Conservation (phyloP, 1,140 invertebrate genomes). For the Thalassaphorura encarpata region DNA sequence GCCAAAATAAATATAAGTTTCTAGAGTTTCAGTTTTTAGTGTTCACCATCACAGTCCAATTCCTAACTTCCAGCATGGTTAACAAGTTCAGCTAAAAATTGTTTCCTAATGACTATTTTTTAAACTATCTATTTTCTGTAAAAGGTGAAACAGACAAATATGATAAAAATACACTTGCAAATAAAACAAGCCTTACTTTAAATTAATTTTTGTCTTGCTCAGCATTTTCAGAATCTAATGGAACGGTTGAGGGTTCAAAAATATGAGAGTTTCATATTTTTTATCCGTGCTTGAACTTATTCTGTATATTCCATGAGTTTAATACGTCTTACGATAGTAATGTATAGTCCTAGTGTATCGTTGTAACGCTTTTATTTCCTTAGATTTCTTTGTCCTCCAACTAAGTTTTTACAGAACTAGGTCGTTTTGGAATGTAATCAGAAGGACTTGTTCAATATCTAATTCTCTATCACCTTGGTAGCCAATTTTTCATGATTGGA, state of each 20-base stretch:
- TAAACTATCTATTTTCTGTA: background rate
- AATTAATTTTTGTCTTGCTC: conserved; percentile 66
- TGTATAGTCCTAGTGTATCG: conserved; percentile 10
- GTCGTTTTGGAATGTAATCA: conserved; percentile 68
- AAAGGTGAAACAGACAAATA: too few relatives aligned
- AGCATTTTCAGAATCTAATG: conserved; percentile 50
- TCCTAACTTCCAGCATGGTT: conserved; percentile 62
- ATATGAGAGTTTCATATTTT: conserved; percentile 61
- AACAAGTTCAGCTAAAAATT: conserved; percentile 56
- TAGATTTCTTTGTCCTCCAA: conserved; percentile 59
- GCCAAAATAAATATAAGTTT: conserved; percentile 32
- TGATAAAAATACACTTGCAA: too few relatives aligned
- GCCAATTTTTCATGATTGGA: conserved; percentile 1
- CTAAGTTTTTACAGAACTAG: conserved; percentile 70
- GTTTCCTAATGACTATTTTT: conserved; percentile 56
- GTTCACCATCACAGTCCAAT: conserved; percentile 67
- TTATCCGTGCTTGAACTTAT: conserved; percentile 65
- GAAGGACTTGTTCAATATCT: conserved; percentile 67
- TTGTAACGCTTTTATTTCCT: conserved; percentile 49
- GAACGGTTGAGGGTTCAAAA: conserved; percentile 47
- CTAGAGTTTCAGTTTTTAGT: conserved; percentile 41
- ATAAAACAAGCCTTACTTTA: too few relatives aligned
- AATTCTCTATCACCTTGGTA: conserved; percentile 46
- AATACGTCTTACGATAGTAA: conserved; percentile 7
- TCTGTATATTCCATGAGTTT: conserved; percentile 65